phyloP scores from a whole-genome alignment of 2,797 vertebrate genomes.

The Falco rusticolus region DNA sequence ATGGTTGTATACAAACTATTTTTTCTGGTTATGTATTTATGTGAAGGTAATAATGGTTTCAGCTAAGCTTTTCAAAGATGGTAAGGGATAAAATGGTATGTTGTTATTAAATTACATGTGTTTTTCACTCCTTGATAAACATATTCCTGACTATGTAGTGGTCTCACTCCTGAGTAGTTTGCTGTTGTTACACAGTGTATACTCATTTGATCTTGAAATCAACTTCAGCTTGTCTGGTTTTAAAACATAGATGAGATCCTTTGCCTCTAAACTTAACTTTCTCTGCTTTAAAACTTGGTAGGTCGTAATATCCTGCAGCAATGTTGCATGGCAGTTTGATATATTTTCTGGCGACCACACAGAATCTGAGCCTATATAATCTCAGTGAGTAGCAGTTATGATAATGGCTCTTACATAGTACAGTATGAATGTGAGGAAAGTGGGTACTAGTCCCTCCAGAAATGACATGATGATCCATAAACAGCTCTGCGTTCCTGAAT shows the following conservation, averaged over 20 bases:
- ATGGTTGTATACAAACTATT: background rate
- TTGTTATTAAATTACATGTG: background rate
- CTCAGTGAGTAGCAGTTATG: background rate
- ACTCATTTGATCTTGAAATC: background rate
- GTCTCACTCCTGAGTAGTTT: background rate
- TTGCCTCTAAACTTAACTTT: background rate
- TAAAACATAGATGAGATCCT: background rate
- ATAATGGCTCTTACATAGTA: rapidly evolving
- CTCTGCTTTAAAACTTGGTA: background rate
- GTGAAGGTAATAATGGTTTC: background rate
- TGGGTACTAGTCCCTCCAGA: background rate
- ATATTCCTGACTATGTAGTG: rapidly evolving
- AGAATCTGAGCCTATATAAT: background rate
- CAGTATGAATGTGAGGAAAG: background rate
- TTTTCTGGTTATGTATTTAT: background rate
- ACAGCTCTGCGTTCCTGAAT: background rate
- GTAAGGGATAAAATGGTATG: background rate
- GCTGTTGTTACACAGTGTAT: background rate
- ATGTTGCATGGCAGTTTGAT: background rate
- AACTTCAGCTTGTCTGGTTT: background rate
- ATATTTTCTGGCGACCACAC: background rate
- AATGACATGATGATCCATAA: background rate
- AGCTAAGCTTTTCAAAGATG: background rate
- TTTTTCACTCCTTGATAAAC: background rate
- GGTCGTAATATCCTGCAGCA: background rate